Evolutionary conservation across 2,888 invertebrate genomes (phyloP), one percentile per base, ranked within the genome.

Genomic region (Eristalis pertinax): DNA sequence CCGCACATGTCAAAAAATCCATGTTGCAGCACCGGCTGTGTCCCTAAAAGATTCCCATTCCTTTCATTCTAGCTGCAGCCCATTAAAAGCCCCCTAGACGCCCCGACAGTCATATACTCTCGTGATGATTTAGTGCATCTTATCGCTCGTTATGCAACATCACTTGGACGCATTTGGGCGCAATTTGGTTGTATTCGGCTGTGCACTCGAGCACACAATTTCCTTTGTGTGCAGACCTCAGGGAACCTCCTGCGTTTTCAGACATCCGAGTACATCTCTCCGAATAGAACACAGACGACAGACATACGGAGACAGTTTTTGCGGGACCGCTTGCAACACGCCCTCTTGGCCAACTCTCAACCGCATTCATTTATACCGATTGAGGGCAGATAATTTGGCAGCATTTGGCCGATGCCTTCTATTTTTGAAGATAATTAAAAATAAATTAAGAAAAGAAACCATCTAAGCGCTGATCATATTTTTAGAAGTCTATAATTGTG

Each of bases 341-440:
- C 72, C 81, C 79, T 64, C 74, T 50, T 65, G 72, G 15, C 68
- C 58, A 67, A 32, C 68, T 65, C 64, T 38, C 67, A 64, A 63
- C 26, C 70, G 19, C 50, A 19, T 19, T 63, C 65, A 22, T 22
- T 50, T 69, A 29, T 32, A 29, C 60, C 22, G n/a, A 85, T 77
- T 85, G 58, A 77, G 85, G 77, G 38, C 85, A 82, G 81, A 68
- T 81, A 32, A 77, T 82, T 85, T 85, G 85, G 76, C 85, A 85
- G 11, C 84, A 70, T 32, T 26, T 8, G 22, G 26, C 13, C 13
- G 35, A 58, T 63, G 19, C 29, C 22, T 41, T 79, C 65, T 67
- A 65, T 76, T 73, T 84, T 35, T 38, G 43, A 41, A 43, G 43
- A 50, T 72, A 62, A 35, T 68, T 35, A 41, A 58, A 76, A 68